Base-by-base conservation (phyloP, 2,888 invertebrate species). In the Drosophila sordidula region DNA sequence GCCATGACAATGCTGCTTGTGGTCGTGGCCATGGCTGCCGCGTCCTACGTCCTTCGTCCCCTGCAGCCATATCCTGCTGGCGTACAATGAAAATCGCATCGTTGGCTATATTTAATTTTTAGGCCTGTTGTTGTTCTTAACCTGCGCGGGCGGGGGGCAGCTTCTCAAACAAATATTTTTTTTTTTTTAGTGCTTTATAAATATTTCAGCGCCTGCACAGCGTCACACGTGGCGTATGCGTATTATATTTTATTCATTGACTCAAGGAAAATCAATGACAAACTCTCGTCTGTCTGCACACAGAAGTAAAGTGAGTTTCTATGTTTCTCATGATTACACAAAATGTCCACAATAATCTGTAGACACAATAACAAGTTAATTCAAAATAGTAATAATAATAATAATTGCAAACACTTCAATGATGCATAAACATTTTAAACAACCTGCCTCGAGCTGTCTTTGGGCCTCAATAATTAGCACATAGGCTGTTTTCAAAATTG, bases 1-100 rank as follows among this genome's bases (percentile, higher is more conserved):
- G 57, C 62, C 80, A 50, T 71, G 80, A 72, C 76, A 85, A 62
- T 82, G 84, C 74, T 79, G 58, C 64, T 50, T 80, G 77, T 65
- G 73, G 78, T 80, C 32, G 49, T 68, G 46, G 63, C 65, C 51
- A 62, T 52, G 46, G 52, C 18, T 12, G 18, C 41, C 11, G 26
- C 5, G 8, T 29, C 32, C 47, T 29, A 12, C 63, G 41, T 58
- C 38, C 59, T 12, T 39, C 49, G 42, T 65, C 45, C 38, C 62
- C 49, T 25, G 41, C 39, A 55, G 58, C 45, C 54, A 75, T 38
- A 50, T 70, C 64, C 46, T 47, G 58, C 47, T 45, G 49, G 36
- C 34, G 22, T 58, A 66, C 65, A 72, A 82, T 74, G 59, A 65
- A 58, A 57, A 55, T 65, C 75, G 65, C 75, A 64, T 64, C 66